Base-by-base conservation (phyloP, 2,797 vertebrate genomes). In the Hemitrygon akajei region DNA sequence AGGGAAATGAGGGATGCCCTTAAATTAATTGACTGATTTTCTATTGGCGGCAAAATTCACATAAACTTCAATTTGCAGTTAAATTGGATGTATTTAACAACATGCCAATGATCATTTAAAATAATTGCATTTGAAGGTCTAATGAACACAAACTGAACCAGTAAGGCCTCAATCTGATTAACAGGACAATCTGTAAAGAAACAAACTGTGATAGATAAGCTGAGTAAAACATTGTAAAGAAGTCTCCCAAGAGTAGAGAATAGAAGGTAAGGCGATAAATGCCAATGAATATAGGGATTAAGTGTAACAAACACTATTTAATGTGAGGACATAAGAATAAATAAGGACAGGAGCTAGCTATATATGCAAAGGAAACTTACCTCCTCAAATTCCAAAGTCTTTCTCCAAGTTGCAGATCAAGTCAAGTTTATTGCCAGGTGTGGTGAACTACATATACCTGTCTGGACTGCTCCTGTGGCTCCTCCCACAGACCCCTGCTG, bases 1-100 rank as follows among this genome's bases (percentile, higher is more conserved):
- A 69, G 69, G n/a, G 63, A n/a, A 37, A 89, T 2, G n/a, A 22
- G n/a, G n/a, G 86, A 60, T 30, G 86, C 9, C 0, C 14, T 86
- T 86, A 69, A 89, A 89, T 89, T 69, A 69, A 89, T 69, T 66
- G 30, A 87, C 60, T 34, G 27, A 87, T 66, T n/a, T 87, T 87
- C 5, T 89, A 89, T 63, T 11, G 16, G 60, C 10, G 63, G 60
- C 7, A 69, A 18, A 89, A 89, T 69, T 66, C 30, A 89, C 63
- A n/a, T 14, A 66, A 63, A 18, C 30, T 63, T 87, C 58, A 87
- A 60, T 34, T 34, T 89, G 60, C 60, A 20, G n/a, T 89, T 69
- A 89, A 25, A 89, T 89, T 69, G 34, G 18, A 37, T 69, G 30
- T 30, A 37, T 89, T 66, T 37, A 69, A 69, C 18, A 37, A 22